phyloP scores from a whole-genome alignment of 1,140 invertebrate species.

The Drosophila kikkawai region DNA sequence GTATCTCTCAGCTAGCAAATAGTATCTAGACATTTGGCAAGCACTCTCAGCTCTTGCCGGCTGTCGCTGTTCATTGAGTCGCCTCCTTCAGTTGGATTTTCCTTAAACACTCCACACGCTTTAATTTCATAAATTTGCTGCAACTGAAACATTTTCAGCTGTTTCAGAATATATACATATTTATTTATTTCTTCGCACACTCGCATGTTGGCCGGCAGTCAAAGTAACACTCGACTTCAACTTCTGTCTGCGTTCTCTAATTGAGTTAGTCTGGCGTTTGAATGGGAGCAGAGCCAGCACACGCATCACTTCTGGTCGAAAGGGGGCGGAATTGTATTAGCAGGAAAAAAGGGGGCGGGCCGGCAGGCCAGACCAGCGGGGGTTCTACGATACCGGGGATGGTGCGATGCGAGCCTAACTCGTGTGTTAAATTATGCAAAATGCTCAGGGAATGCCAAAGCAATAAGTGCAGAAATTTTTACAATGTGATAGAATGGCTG shows the following conservation, averaged over 20 bases:
- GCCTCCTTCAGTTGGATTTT: constrained; percentile 1
- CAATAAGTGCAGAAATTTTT: constrained; percentile 35
- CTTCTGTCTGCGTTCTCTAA: constrained; percentile 56
- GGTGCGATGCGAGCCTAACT: constrained; percentile 20
- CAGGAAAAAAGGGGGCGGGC: constrained; percentile 22
- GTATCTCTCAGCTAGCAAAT: constrained; percentile 32
- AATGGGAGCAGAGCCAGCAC: constrained; percentile 44
- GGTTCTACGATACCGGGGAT: not conserved
- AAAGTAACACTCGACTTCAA: constrained; percentile 55
- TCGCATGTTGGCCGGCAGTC: constrained; percentile 58
- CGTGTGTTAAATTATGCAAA: constrained; percentile 56
- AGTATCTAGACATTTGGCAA: constrained; percentile 44
- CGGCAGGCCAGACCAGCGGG: constrained; percentile 24
- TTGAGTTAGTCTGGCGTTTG: constrained; percentile 59
- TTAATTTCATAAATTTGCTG: constrained; percentile 34
- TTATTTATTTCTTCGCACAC: constrained; percentile 38
- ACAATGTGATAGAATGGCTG: constrained; percentile 9
- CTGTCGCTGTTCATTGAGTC: constrained; percentile 30
- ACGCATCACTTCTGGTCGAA: constrained; percentile 42
- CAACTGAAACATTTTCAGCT: constrained; percentile 31
- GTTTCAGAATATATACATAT: constrained; percentile 33
- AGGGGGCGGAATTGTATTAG: constrained; percentile 37
- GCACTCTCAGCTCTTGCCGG: constrained; percentile 11
- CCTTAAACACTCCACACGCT: constrained; percentile 2
- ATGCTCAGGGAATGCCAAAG: constrained; percentile 33